These are phyloP conservation scores for Gnatocerus cornutus DNA, from an alignment of 2,888 invertebrate species.

Conservation along the genomic window DNA sequence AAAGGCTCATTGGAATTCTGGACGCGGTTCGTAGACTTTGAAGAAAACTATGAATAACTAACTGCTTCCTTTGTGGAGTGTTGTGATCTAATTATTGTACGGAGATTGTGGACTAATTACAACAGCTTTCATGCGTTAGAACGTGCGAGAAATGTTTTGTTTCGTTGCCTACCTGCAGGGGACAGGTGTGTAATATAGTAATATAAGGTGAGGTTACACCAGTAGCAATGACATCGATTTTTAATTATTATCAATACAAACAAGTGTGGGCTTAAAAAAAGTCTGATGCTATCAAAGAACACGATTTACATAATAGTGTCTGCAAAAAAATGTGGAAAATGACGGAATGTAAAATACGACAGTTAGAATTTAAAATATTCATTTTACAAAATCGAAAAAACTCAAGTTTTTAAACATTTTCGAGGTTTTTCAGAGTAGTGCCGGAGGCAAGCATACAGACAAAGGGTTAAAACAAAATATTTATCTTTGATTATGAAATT, in stretches of 20 bases:
- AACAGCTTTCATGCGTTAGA: slow-evolving; percentile 18
- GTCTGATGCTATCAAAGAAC: too few relatives aligned
- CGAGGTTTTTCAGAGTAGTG: too few relatives aligned
- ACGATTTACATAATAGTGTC: too few relatives aligned
- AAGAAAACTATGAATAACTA: slow-evolving; percentile 33
- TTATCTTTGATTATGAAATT: too few relatives aligned
- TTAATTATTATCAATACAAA: background rate
- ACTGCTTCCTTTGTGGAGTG: slow-evolving; percentile 27
- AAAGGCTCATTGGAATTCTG: slow-evolving; percentile 36
- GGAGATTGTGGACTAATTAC: slow-evolving; percentile 29
- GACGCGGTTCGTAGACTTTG: slow-evolving; percentile 20
- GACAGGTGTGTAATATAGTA: background rate
- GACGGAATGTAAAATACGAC: too few relatives aligned
- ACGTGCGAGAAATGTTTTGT: slow-evolving; percentile 27
- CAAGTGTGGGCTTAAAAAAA: too few relatives aligned
- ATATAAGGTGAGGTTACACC: background rate
- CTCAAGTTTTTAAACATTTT: too few relatives aligned
- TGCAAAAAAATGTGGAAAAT: too few relatives aligned
- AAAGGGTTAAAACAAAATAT: too few relatives aligned
- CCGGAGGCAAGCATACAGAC: too few relatives aligned
- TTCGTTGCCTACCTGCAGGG: background rate
- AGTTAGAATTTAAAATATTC: too few relatives aligned
- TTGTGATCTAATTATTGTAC: slow-evolving; percentile 31
- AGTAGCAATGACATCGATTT: slow-evolving; percentile 4
- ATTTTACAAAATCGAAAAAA: too few relatives aligned